Percentiles rank a stretch among this genome's conserved stretches.
Conservation (phyloP, 2,888 invertebrate species). For the Nemoura dubitans region DNA sequence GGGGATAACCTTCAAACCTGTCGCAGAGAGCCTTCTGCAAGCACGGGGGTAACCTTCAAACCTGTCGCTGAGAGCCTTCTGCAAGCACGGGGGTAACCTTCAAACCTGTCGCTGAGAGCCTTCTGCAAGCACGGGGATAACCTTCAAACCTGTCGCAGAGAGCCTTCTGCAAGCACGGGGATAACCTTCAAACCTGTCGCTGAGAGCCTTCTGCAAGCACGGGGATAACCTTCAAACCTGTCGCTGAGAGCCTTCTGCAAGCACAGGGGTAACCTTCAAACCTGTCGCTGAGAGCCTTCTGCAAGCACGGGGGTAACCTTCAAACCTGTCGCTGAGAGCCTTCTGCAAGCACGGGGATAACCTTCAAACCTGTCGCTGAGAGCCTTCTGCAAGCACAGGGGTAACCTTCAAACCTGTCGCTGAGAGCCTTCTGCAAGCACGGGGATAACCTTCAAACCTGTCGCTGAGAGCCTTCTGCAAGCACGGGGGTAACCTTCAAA, state of each 20-base stretch:
- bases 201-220: slow-evolving; percentile 56
- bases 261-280: background rate
- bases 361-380: no score
- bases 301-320: slow-evolving; percentile 1
- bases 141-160: no score
- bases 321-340: slow-evolving; percentile 54
- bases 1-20: background rate
- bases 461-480: slow-evolving; percentile 56
- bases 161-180: slow-evolving; percentile 55
- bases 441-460: background rate
- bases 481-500: background rate
- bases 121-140: slow-evolving; percentile 50
- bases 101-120: slow-evolving; percentile 54
- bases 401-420: background rate
- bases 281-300: slow-evolving; percentile 56
- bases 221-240: background rate
- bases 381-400: slow-evolving; percentile 55
- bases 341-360: slow-evolving; percentile 50
- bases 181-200: background rate
- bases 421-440: slow-evolving; percentile 56
- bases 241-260: slow-evolving; percentile 56
- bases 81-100: slow-evolving; percentile 1
- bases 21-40: slow-evolving; percentile 56
- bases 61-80: slow-evolving; percentile 56
- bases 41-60: background rate